Evolutionary conservation across 2,113 vertebrate genomes (phyloP).

Genomic region (Acanthisitta chloris): DNA sequence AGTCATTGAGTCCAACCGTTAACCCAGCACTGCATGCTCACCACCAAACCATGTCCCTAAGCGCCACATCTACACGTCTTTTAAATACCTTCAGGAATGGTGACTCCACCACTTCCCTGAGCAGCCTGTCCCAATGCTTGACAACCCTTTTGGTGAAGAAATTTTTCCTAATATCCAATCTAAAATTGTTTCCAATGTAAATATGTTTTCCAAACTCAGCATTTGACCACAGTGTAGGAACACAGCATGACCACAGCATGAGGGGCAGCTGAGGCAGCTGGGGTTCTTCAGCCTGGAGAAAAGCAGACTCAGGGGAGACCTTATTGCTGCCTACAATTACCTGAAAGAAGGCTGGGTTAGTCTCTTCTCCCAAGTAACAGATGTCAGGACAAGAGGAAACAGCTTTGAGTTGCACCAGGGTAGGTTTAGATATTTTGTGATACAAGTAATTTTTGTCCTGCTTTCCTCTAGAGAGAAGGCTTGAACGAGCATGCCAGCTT

Average conservation of each 20-base stretch:
- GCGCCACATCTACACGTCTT: neutral
- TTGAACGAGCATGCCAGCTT: neutral
- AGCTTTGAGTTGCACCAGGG: neutral
- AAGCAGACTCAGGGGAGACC: neutral
- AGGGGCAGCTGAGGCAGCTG: neutral
- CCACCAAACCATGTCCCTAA: neutral
- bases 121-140: neutral
- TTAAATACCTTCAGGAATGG: neutral
- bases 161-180: neutral
- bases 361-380: neutral
- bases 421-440: neutral
- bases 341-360: neutral
- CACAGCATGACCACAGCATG: neutral
- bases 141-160: neutral
- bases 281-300: neutral
- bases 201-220: neutral
- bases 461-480: neutral
- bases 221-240: neutral
- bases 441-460: neutral
- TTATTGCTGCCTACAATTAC: neutral
- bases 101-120: neutral
- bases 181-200: neutral
- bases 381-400: neutral
- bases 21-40: neutral
- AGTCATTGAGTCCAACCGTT: neutral